A percentile compares a stretch with the other conserved stretches of the same genome.
phyloP scores from a whole-genome alignment of 2,888 invertebrate genomes.

The Thereva unica region DNA sequence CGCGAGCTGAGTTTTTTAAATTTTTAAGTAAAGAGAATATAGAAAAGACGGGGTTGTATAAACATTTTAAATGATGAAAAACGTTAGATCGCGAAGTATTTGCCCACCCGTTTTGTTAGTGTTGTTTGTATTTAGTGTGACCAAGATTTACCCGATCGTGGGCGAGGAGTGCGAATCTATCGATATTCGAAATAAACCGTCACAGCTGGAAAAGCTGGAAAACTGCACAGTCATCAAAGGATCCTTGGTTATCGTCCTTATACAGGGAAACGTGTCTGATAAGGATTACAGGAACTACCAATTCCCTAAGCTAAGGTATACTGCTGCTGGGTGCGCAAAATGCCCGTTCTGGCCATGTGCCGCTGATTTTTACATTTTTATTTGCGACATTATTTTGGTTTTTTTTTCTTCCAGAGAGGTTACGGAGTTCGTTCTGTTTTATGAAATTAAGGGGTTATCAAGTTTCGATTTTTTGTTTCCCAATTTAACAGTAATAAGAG shows the following conservation, averaged over 20 bases:
- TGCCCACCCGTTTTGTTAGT: not conserved
- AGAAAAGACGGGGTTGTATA: no score
- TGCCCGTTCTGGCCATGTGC: slow-evolving; percentile 44
- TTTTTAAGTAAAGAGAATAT: no score
- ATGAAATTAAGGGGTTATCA: slow-evolving; percentile 72
- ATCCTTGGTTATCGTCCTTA: slow-evolving; percentile 70
- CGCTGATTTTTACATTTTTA: slow-evolving; percentile 14
- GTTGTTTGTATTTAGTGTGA: slow-evolving; percentile 5
- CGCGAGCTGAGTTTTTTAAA: no score
- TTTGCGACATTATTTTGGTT: slow-evolving; percentile 4
- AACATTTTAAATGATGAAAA: no score
- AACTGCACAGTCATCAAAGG: slow-evolving; percentile 82
- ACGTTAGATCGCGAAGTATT: not conserved
- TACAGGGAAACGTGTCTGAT: slow-evolving; percentile 61
- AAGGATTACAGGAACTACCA: slow-evolving; percentile 61
- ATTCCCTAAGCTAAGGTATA: slow-evolving; percentile 67
- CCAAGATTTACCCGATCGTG: not conserved
- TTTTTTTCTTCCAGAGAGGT: slow-evolving; percentile 65
- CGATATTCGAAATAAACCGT: slow-evolving; percentile 63
- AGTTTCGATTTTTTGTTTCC: slow-evolving; percentile 81
- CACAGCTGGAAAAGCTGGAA: slow-evolving; percentile 58
- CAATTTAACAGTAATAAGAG: slow-evolving; percentile 84
- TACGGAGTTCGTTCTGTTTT: slow-evolving; percentile 81
- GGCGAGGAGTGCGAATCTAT: slow-evolving; percentile 43
- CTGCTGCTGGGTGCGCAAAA: slow-evolving; percentile 9